A percentile compares a stretch with the other conserved stretches of the same genome.
Evolutionary conservation across 2,888 invertebrate genomes (phyloP).

Genomic region (Dynastes grantii): DNA sequence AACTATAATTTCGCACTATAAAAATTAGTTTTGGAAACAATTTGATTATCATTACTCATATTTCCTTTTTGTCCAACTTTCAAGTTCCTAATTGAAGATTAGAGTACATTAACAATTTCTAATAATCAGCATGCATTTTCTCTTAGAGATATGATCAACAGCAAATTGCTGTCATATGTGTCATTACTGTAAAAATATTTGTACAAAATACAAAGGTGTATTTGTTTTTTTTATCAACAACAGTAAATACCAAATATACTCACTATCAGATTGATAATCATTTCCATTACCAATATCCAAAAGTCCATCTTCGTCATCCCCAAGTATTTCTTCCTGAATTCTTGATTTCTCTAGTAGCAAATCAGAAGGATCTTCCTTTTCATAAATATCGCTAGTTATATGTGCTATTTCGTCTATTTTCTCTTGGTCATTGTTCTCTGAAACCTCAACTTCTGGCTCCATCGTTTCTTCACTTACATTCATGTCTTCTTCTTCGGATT

Average conservation of each 20-base stretch:
- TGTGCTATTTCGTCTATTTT: conserved; percentile 49
- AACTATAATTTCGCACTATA: too few relatives aligned
- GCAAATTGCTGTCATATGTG: too few relatives aligned
- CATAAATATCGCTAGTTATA: conserved; percentile 52
- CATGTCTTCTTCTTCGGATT: conserved; percentile 51
- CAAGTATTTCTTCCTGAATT: conserved; percentile 53
- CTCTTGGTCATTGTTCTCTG: conserved; percentile 54
- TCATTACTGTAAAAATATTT: too few relatives aligned
- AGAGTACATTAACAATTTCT: too few relatives aligned
- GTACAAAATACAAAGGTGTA: too few relatives aligned
- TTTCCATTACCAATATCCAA: conserved; percentile 43
- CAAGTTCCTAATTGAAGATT: too few relatives aligned
- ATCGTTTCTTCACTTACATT: conserved; percentile 14
- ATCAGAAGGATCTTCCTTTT: conserved; percentile 53
- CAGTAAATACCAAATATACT: neutral
- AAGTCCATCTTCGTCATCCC: conserved; percentile 38
- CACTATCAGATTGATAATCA: conserved; percentile 45
- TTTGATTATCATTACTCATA: too few relatives aligned
- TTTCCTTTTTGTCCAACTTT: too few relatives aligned
- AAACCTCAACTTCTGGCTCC: conserved; percentile 36
- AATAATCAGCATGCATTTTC: too few relatives aligned
- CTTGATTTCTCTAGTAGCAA: conserved; percentile 53
- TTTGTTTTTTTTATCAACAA: too few relatives aligned
- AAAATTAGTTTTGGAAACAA: too few relatives aligned
- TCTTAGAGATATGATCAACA: too few relatives aligned